Evolutionary conservation across 2,113 vertebrate species (phyloP).

Genomic region (Chionodraco myersi): DNA sequence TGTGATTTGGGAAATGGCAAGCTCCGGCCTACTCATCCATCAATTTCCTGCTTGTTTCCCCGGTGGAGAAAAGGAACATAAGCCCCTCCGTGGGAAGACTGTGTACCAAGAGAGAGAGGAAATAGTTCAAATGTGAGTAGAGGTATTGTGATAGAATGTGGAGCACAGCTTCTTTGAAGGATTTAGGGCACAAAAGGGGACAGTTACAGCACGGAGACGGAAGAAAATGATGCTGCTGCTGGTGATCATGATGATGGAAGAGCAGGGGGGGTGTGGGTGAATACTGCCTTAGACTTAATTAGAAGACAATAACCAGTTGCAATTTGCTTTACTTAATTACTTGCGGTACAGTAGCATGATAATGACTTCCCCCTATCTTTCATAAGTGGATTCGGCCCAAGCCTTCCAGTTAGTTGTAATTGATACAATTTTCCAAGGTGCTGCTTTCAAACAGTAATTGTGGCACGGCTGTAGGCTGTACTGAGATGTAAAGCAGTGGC

Average conservation of each 20-base stretch:
- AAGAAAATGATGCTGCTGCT: background rate
- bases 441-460: slow-evolving; percentile 43
- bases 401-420: slow-evolving; percentile 35
- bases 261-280: background rate
- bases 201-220: slow-evolving; percentile 2
- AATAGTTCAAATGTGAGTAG: slow-evolving; percentile 33
- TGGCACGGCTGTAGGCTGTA: slow-evolving; percentile 3
- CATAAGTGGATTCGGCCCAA: slow-evolving; percentile 38
- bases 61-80: slow-evolving; percentile 31
- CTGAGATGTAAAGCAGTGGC: slow-evolving; percentile 18
- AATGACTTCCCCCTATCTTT: slow-evolving; percentile 54
- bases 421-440: slow-evolving; percentile 40
- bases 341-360: slow-evolving; percentile 37
- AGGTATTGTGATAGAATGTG: slow-evolving; percentile 9
- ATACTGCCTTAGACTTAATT: slow-evolving; percentile 49
- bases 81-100: slow-evolving; percentile 13
- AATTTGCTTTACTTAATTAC: slow-evolving; percentile 66
- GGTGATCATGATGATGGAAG: slow-evolving; percentile 24
- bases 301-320: slow-evolving; percentile 60
- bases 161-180: background rate
- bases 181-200: slow-evolving; percentile 9
- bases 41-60: slow-evolving; percentile 66
- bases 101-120: slow-evolving; percentile 14
- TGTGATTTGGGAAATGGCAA: slow-evolving; percentile 77
- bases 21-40: slow-evolving; percentile 70